Percentiles rank a stretch among this genome's conserved stretches.
Evolutionary conservation across 2,888 invertebrate genomes (phyloP).

Genomic region (Oasisia sp.): DNA sequence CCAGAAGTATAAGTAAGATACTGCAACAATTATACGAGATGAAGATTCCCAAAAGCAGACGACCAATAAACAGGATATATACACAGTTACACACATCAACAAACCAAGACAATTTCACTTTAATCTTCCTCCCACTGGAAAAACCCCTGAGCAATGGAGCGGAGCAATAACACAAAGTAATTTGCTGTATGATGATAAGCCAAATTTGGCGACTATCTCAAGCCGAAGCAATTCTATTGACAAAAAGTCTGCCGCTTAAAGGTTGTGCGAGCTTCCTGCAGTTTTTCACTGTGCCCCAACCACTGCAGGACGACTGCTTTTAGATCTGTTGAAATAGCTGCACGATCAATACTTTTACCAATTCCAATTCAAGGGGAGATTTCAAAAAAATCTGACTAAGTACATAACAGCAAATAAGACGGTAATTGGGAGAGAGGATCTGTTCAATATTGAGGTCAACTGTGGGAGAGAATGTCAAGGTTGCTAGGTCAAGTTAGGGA

Average conservation of each 20-base stretch:
- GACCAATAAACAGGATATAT: not conserved
- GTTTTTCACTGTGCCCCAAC: not conserved
- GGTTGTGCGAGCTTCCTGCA: not conserved
- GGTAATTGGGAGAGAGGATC: not conserved
- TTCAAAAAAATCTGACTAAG: not conserved
- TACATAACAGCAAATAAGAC: not conserved
- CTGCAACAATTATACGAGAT: not conserved
- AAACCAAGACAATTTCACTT: not conserved
- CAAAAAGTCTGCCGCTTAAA: not conserved
- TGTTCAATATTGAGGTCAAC: not conserved
- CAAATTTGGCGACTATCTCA: not conserved
- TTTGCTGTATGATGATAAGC: slow-evolving; percentile 3
- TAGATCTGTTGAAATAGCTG: not conserved
- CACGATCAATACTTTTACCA: not conserved
- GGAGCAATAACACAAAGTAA: not conserved
- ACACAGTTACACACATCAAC: not conserved
- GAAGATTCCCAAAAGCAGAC: not conserved
- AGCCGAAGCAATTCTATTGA: not conserved
- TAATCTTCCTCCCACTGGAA: not conserved
- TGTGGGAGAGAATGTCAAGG: not conserved
- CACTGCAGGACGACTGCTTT: not conserved
- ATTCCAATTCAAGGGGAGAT: slow-evolving; percentile 3
- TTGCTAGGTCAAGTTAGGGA: not conserved
- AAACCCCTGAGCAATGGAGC: not conserved
- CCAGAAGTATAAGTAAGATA: not conserved